Evolutionary conservation across 2,797 vertebrate genomes (phyloP).

Genomic region (Pipistrellus kuhlii): DNA sequence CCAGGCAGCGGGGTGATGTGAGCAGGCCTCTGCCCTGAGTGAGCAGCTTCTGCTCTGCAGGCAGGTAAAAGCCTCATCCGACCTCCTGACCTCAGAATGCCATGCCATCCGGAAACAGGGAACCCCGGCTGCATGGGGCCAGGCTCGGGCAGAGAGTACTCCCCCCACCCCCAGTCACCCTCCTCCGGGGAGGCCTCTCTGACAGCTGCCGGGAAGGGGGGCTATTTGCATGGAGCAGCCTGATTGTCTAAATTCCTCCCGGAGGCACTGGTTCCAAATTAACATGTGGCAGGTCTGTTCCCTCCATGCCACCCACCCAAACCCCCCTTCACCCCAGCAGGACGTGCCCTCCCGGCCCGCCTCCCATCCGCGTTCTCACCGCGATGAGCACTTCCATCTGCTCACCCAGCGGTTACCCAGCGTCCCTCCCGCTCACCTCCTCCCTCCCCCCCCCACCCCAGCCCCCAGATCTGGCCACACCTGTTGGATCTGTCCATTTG

Average conservation of each 20-base stretch:
- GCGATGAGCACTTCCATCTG: background rate
- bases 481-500: background rate
- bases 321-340: background rate
- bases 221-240: conserved; percentile 57
- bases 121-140: background rate
- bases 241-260: conserved; percentile 76
- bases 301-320: background rate
- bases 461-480: background rate
- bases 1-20: fast-evolving
- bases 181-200: background rate
- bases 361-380: background rate
- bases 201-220: conserved; percentile 67
- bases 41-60: background rate
- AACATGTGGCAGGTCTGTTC: conserved; percentile 69
- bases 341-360: background rate
- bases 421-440: background rate
- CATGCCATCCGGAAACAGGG: background rate
- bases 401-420: background rate
- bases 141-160: background rate
- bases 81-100: background rate
- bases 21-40: background rate
- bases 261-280: conserved; percentile 58
- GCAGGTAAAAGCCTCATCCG: fast-evolving
- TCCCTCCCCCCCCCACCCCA: background rate
- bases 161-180: background rate